These are phyloP conservation scores for Psilanteris sp. DNA, from an alignment of 1,140 invertebrate species.

Conservation along the genomic window DNA sequence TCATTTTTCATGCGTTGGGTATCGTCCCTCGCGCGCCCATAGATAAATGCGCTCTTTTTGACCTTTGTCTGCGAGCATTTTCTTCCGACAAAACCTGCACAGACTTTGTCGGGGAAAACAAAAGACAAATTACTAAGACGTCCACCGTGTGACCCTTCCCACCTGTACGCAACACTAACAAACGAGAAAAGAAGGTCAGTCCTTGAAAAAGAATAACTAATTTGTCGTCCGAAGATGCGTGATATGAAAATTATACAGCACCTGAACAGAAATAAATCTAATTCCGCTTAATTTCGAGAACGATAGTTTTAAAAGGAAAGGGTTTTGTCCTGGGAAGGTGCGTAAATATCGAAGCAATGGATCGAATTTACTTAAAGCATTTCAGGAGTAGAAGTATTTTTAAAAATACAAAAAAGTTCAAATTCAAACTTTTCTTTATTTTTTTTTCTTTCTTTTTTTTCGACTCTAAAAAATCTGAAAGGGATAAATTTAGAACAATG, in stretches of 20 bases:
- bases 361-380: no score
- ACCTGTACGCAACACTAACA: slow-evolving; percentile 66
- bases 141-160: slow-evolving; percentile 74
- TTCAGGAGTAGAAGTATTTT: no score
- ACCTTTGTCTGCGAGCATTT: slow-evolving; percentile 74
- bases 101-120: slow-evolving; percentile 68
- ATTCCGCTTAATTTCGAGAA: no score
- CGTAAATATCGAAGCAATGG: no score
- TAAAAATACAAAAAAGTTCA: no score
- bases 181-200: slow-evolving; percentile 35
- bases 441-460: no score
- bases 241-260: slow-evolving; percentile 7
- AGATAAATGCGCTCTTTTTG: slow-evolving; percentile 68
- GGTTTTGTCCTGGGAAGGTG: no score
- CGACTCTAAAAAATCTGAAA: no score
- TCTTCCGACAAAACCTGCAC: slow-evolving; percentile 60
- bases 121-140: slow-evolving; percentile 78
- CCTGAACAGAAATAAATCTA: neutral
- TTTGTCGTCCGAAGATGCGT: slow-evolving; percentile 27
- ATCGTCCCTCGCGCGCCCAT: slow-evolving; percentile 45
- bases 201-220: slow-evolving; percentile 36
- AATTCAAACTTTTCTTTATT: no score
- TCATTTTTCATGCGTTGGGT: slow-evolving; percentile 75
- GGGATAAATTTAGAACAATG: no score
- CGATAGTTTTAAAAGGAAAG: no score